These are phyloP conservation scores for Stercorarius parasiticus DNA, from an alignment of 2,113 vertebrate genomes.

Conservation along the genomic window DNA sequence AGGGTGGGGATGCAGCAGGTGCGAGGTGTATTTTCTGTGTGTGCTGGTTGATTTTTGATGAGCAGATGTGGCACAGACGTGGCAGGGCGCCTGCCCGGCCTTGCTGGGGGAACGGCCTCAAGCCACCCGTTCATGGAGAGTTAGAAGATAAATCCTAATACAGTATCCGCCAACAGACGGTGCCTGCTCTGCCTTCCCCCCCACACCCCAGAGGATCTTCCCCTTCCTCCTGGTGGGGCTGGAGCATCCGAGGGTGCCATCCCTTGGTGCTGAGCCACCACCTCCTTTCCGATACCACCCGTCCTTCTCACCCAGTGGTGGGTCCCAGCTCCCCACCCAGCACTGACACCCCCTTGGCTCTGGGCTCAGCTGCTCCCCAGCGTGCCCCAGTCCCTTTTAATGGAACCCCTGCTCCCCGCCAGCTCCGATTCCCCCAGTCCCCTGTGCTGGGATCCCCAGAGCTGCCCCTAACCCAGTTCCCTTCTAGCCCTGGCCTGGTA, in stretches of 20 bases:
- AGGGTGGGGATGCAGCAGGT: fast-evolving
- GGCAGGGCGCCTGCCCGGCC: not conserved
- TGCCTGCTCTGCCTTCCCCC: not conserved
- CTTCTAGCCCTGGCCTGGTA: not conserved
- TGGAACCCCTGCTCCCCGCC: not conserved
- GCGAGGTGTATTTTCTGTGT: not conserved
- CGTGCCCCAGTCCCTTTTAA: not conserved
- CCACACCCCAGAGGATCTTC: not conserved
- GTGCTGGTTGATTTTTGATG: not conserved
- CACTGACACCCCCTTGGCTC: not conserved
- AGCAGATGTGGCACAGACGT: fast-evolving
- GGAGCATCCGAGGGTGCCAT: not conserved
- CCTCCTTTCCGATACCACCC: not conserved
- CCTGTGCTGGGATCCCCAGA: not conserved
- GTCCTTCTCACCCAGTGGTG: not conserved
- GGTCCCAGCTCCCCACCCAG: not conserved
- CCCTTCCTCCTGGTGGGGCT: not conserved
- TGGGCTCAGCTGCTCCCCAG: not conserved
- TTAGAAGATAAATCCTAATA: not conserved
- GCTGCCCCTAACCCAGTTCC: no score
- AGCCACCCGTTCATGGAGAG: not conserved
- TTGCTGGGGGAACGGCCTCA: not conserved
- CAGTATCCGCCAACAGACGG: fast-evolving
- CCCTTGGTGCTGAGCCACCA: not conserved
- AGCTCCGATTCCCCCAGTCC: not conserved